phyloP scores from a whole-genome alignment of 2,113 vertebrate genomes.

The Saguinus midas region DNA sequence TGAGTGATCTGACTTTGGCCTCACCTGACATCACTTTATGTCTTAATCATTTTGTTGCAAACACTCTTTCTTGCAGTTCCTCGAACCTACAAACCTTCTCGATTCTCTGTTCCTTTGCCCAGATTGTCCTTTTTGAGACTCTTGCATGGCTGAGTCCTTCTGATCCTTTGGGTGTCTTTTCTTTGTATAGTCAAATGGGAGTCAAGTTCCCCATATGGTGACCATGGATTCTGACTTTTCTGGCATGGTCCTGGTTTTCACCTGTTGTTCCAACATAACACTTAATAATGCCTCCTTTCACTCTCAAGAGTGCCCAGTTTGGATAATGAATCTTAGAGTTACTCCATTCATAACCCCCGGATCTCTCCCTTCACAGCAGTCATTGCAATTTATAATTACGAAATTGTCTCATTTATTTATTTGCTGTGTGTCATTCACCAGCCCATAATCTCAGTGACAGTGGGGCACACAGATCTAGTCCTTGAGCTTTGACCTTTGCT shows the following conservation, averaged over 20 bases:
- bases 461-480: neutral
- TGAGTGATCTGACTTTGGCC: neutral
- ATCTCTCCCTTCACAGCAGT: neutral
- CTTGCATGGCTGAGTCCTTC: neutral
- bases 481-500: neutral
- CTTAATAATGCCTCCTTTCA: neutral
- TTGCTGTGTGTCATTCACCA: neutral
- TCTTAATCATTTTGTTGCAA: neutral
- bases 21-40: neutral
- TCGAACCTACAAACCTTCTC: neutral
- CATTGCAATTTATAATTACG: neutral
- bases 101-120: neutral
- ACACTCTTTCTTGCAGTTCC: neutral
- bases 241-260: neutral
- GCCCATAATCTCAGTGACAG: neutral
- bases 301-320: neutral
- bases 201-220: neutral
- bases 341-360: too few relatives aligned
- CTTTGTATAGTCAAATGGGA: neutral
- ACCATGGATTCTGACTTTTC: neutral
- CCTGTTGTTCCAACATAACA: neutral
- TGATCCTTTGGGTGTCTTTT: neutral
- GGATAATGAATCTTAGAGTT: neutral
- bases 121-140: neutral
- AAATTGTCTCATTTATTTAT: neutral